Evolutionary conservation across 2,113 vertebrate species (phyloP).

Genomic region (Rynchops niger): DNA sequence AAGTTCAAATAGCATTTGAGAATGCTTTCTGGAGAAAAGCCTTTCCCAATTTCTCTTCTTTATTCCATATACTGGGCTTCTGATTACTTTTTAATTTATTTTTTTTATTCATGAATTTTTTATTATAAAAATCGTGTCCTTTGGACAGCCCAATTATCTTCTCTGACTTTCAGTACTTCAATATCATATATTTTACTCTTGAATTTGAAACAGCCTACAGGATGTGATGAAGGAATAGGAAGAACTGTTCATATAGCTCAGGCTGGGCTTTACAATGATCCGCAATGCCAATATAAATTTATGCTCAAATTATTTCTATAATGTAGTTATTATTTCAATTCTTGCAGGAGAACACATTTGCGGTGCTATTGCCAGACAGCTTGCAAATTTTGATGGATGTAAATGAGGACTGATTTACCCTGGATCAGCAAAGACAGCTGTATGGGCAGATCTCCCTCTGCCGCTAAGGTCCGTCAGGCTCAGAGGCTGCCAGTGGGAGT

Average conservation of each 20-base stretch:
- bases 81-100: background rate
- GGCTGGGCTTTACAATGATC: background rate
- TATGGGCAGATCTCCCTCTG: background rate
- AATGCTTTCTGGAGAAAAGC: background rate
- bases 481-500: background rate
- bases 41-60: background rate
- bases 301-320: background rate
- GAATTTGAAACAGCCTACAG: background rate
- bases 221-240: background rate
- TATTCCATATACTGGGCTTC: background rate
- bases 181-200: background rate
- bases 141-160: background rate
- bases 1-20: background rate
- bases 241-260: background rate
- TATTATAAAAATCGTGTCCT: background rate
- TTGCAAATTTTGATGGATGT: background rate
- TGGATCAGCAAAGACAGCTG: background rate
- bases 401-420: background rate
- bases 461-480: rapidly evolving
- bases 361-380: background rate
- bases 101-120: background rate
- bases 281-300: background rate
- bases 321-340: background rate
- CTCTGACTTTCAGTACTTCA: background rate
- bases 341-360: background rate